phyloP scores from a whole-genome alignment of 1,140 invertebrate genomes.

The Lordiphosa collinella region DNA sequence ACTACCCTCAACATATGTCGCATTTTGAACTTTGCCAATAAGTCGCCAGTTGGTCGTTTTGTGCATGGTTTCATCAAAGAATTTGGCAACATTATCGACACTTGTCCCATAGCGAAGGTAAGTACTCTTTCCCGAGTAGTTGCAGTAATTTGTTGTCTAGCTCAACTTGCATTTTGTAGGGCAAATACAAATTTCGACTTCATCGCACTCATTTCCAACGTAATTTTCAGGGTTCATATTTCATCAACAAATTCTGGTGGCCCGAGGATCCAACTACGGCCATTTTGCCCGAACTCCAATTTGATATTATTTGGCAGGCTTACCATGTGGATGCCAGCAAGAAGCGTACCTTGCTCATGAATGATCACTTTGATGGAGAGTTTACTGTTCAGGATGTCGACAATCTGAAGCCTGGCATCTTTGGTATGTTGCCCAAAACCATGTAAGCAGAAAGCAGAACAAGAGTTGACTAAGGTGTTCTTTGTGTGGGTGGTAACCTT shows the following conservation, averaged over 20 bases:
- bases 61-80: conserved; percentile 57
- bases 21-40: conserved; percentile 46
- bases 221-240: conserved; percentile 72
- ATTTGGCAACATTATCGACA: conserved; percentile 63
- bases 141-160: background rate
- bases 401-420: conserved; percentile 68
- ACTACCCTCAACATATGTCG: conserved; percentile 66
- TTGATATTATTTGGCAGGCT: conserved; percentile 57
- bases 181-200: conserved; percentile 45
- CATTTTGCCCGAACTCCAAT: conserved; percentile 66
- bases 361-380: conserved; percentile 61
- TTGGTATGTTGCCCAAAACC: conserved; percentile 62
- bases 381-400: conserved; percentile 63
- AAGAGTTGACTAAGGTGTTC: background rate
- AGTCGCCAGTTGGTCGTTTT: conserved; percentile 63
- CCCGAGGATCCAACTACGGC: conserved; percentile 66
- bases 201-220: conserved; percentile 32
- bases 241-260: conserved; percentile 72
- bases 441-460: conserved; percentile 8
- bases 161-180: conserved; percentile 35
- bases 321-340: conserved; percentile 52
- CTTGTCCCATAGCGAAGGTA: conserved; percentile 66
- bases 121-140: background rate
- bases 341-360: conserved; percentile 59
- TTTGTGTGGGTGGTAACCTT: too few relatives aligned